Base-by-base conservation (phyloP, 2,113 vertebrate species). In the Actinemys pallida region DNA sequence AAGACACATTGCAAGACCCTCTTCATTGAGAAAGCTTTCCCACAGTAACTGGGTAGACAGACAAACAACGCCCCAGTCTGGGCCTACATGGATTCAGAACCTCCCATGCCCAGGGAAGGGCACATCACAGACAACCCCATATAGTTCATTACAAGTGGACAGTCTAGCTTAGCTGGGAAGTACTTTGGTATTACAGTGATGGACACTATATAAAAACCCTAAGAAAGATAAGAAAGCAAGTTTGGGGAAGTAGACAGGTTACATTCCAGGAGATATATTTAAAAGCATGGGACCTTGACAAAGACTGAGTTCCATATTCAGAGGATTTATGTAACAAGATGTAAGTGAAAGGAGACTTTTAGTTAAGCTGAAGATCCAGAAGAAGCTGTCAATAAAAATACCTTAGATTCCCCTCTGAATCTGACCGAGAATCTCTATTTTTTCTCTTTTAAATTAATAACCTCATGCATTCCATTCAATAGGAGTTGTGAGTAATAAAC, bases 241-340 rank as follows among this genome's bases (percentile, higher is more conserved):
- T 29, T 1, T 13, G 3, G 6, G 11, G 11, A 3, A 45, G 76
- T 49, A 31, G n/a, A 1, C 14, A 0, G 29, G 5, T 8, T 10
- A 75, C 50, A 1, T 8, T 29, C 29, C 4, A 75, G 7, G 3
- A 65, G 82, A 24, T 24, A 47, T 29, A 54, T 5, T 2, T 2
- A 12, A 29, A 39, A n/a, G 3, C 25, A 5, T 69, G 35, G 49
- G 57, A 31, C 11, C 42, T 29, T 79, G 76, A 45, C 42, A 49
- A 47, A 78, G 76, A 27, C 39, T 27, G 13, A 49, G 22, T 12
- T 79, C 22, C 42, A 54, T n/a, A 45, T 75, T 42, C 39, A 25
- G 72, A 24, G 24, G 39, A 10, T 6, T 78, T 59, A 42, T n/a
- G 1, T 7, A 10, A 69, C 0, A 2, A 69, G 35, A 3, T 14